Base-by-base conservation (phyloP, 2,797 vertebrate genomes). In the Synanceia verrucosa region DNA sequence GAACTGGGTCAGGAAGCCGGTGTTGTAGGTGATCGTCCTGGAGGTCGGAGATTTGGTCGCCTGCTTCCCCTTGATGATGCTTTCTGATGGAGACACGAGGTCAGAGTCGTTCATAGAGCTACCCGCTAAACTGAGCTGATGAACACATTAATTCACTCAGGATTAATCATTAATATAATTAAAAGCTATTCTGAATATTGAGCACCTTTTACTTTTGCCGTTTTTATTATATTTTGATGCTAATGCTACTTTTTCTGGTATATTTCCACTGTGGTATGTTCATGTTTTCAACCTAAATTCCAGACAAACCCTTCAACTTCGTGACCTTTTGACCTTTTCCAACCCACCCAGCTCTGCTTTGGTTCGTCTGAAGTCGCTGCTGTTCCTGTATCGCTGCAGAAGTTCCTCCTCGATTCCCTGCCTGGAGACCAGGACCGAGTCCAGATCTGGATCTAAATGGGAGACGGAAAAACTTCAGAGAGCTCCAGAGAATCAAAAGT, bases 1-100 rank as follows among this genome's bases (percentile, higher is more conserved):
- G 88, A 99, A 94, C 89, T 99, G 97, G 8, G 97, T 97, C 11
- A 78, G 52, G 89, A 99, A 98, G 48, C 95, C 73, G 1, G 94
- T 97, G 80, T 83, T 91, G 66, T 98, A 98, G 0, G 95, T 94
- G 82, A 95, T 93, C 78, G 95, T 93, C 47, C 80, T 92, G 70
- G 89, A 88, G 57, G 61, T 9, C 2, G 52, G 4, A 0, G 13
- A 65, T 7, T 21, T 63, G 70, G 74, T 84, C 10, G 55, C 76
- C 61, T 68, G 71, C 16, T 85, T 86, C 4, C 73, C 88, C 10
- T 34, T 7, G 2, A 85, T 16, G 1, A 96, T 87, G 26, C 56
- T 89, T 21, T 96, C 91, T 93, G 63, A 47, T 5, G 53, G 28
- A 70, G 1, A 31, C 12, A 36, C 4, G 9, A 50, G 7, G 23